A percentile compares a stretch with the other conserved stretches of the same genome.
phyloP scores from a whole-genome alignment of 2,888 invertebrate genomes.

The Caenorhabditis macrosperma region DNA sequence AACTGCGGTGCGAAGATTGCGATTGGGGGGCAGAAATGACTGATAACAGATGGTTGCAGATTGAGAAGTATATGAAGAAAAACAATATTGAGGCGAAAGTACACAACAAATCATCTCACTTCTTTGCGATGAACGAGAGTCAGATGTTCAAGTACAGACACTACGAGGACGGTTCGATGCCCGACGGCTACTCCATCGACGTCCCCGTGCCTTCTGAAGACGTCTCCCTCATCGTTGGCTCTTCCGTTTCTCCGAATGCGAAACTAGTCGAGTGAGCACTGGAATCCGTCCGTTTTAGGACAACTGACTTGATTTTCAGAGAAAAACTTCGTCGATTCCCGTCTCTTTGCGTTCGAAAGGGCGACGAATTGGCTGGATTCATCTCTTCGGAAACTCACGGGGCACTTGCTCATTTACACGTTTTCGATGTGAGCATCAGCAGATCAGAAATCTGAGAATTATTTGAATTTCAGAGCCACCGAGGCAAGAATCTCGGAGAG shows the following conservation, averaged over 20 bases:
- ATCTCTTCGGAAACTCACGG: conserved; percentile 57
- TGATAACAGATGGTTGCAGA: conserved; percentile 39
- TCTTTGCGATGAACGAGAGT: conserved; percentile 60
- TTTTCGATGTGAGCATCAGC: conserved; percentile 42
- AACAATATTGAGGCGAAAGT: conserved; percentile 54
- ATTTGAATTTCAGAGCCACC: conserved; percentile 35
- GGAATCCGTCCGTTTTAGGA: background rate
- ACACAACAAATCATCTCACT: conserved; percentile 47
- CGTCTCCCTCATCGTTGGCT: conserved; percentile 24
- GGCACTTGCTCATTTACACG: conserved; percentile 54
- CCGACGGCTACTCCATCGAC: conserved; percentile 53
- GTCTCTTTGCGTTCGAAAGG: conserved; percentile 53
- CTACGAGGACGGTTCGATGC: conserved; percentile 34
- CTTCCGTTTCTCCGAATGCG: conserved; percentile 18
- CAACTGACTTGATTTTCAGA: conserved; percentile 2
- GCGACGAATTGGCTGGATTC: conserved; percentile 51
- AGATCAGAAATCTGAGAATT: background rate
- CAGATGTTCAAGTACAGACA: conserved; percentile 57
- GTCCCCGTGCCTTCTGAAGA: conserved; percentile 33
- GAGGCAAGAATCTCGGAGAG: conserved; percentile 56
- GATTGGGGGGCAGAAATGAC: background rate
- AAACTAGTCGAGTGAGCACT: conserved; percentile 29
- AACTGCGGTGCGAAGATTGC: conserved; percentile 20
- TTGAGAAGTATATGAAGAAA: conserved; percentile 54
- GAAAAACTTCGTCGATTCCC: conserved; percentile 56